Conservation (phyloP, 2,888 invertebrate genomes). For the Deilephila porcellus region DNA sequence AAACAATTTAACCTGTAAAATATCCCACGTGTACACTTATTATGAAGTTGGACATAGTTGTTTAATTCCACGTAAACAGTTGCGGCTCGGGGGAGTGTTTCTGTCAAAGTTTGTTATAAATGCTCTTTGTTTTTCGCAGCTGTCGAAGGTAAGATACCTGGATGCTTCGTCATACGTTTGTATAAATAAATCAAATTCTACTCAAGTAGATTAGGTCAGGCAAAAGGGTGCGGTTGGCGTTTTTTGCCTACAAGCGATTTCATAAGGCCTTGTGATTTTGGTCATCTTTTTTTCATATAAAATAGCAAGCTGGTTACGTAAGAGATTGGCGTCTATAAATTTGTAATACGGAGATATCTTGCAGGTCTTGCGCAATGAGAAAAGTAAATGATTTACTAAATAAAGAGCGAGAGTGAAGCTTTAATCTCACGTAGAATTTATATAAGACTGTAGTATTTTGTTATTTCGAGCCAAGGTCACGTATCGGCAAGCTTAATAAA, state of each 20-base stretch:
- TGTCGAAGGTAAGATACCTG: conserved; percentile 30
- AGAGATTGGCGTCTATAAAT: neutral
- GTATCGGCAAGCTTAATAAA: no score
- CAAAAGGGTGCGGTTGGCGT: neutral
- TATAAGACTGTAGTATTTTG: no score
- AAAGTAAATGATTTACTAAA: no score
- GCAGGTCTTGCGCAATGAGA: no score
- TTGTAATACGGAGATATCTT: no score
- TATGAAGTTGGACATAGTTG: conserved; percentile 50
- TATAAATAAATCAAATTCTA: conserved; percentile 57
- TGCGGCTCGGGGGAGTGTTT: conserved; percentile 43
- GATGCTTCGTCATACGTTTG: conserved; percentile 50
- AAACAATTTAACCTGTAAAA: conserved; percentile 1
- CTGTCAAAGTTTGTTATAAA: conserved; percentile 18
- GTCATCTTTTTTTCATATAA: neutral
- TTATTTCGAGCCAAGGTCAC: no score
- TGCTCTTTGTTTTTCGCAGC: conserved; percentile 25
- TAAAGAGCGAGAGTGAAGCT: no score
- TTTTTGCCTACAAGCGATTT: neutral
- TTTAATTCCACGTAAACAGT: conserved; percentile 59
- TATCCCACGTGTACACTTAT: conserved; percentile 41
- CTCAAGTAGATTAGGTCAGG: conserved; percentile 24
- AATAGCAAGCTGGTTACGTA: neutral
- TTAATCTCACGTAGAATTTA: no score
- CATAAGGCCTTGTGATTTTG: neutral